Evolutionary conservation across 2,888 invertebrate species (phyloP), one percentile per base, ranked within the genome.

Genomic region (Caradrina kadenii): DNA sequence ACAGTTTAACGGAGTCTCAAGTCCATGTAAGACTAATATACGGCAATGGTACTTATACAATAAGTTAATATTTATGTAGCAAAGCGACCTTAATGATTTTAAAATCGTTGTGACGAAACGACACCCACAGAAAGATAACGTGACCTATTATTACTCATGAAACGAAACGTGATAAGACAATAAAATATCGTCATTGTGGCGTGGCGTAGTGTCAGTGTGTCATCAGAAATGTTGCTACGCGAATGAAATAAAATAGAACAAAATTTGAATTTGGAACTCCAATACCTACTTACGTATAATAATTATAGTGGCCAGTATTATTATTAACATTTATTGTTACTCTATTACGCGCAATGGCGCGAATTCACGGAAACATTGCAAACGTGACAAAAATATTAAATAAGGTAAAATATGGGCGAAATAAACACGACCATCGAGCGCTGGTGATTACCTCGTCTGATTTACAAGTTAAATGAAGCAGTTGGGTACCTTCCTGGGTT

Each of bases 171-270:
- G 59, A 67, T 56, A 50, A 39, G 10, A 56, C 3, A 0, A 35
- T 11, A 19, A 11, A 35, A 56, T 4, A 19, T 22, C n/a, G 17
- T 31, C 55, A 17, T 45, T 19, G 19, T 62, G 45, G 26, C 73
- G 79, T 50, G 7, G 58, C 61, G 69, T 64, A 50, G 26, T 19
- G 31, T 52, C 53, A 63, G 22, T 63, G 45, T 79, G 61, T 64
- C 61, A 15, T 62, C 61, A 15, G 0, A 5, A 35, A 22, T 73
- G 79, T 76, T 79, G 73, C 76, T 39, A 61, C 4, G 11, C 39
- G 31, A 11, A 22, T 19, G 3, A 5, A 15, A 45, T 45, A 17
- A 15, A 45, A 45, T 45, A 45, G 45, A 45, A 45, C 45, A 17
- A 15, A 45, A 45, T 45, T 45, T 45, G 42, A 15, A 45, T 8